Base-by-base conservation (phyloP, 2,113 vertebrate genomes). In the Phalacrocorax brasilianus region DNA sequence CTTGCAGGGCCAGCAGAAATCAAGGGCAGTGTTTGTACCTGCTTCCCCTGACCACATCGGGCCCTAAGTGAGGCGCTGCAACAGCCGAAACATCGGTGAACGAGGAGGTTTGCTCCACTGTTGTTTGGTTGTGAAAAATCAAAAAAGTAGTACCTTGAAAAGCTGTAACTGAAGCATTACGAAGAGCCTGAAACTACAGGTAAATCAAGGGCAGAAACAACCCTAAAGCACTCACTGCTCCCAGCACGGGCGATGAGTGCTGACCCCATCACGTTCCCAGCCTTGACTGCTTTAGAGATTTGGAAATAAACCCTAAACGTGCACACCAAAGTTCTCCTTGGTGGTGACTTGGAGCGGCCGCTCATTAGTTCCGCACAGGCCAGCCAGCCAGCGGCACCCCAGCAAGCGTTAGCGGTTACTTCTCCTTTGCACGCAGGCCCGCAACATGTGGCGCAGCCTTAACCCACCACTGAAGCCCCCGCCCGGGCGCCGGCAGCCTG, bases 401-500 rank as follows among this genome's bases (percentile, higher is more conserved):
- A 3, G 26, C 26, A 14, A 28, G 19, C 1, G 7, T 11, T 5
- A 5, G 35, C 4, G 44, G 33, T 26, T 9, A 6, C 6, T 23
- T 8, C 58, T 42, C 33, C 30, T 21, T 13, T 24, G 35, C 38
- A 10, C 0, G 13, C 45, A 26, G 62, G 63, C 33, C 7, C 2
- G 5, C 3, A 30, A 26, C 35, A 9, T 9, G 3, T 0, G 4
- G 56, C 0, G 24, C 23, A 5, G 49, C 20, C 49, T 12, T 3
- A 9, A 49, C 33, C 28, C 27, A 6, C 17, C 2, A 26, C 19
- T 33, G 5, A n/a, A 30, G n/a, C 30, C 44, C 30, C 35, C 2
- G 12, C 19, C 59, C 5, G 12, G 32, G 50, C 12, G 24, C 77
- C 24, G 4, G 38, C 61, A 45, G 61, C 38, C 73, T 5, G 32